Evolutionary conservation across 2,113 vertebrate genomes (phyloP), one percentile per base, ranked within the genome.

Genomic region (Pelobates fuscus): DNA sequence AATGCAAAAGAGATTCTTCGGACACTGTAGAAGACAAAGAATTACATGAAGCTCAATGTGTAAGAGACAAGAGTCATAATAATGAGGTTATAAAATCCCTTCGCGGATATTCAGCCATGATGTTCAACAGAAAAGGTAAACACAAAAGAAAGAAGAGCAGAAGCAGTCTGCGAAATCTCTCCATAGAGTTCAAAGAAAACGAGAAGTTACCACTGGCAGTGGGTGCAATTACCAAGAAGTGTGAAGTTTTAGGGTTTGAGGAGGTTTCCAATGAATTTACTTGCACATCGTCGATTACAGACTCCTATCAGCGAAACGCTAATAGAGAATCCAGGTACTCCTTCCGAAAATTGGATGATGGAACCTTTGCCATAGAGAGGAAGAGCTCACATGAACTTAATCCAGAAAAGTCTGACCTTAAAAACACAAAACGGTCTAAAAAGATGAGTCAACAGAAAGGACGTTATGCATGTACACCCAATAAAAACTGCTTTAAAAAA

Each of bases 401-500:
- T 63, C 49, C 37, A 18, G 91, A 90, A 75, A 87, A 26, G 61
- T 80, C 78, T 11, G 77, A 80, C 29, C 86, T 78, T 21, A 77
- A 71, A 27, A n/a, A 69, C 2, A 84, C 25, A 66, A 81, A 67
- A 27, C 54, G 5, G 30, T 46, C 65, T 3, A 76, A 37, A 44
- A 77, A 83, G 0, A 49, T 32, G 0, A 70, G 82, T 52, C 80
- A 80, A 62, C 76, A 70, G 0, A n/a, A 71, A 0, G 82, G 89
- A 26, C 83, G 81, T 18, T 80, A 69, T 46, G 70, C 82, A 8
- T 77, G 81, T 60, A 88, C 86, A 41, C 77, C 83, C 52, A 82
- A 89, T 2, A 78, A 82, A 58, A 85, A 92, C 15, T 93, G 91
- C 71, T 92, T 93, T 60, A 91, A 91, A 80, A 89, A 87, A 84